Base-by-base conservation (phyloP, 1,140 invertebrate species). In the Dermatophagoides farinae region DNA sequence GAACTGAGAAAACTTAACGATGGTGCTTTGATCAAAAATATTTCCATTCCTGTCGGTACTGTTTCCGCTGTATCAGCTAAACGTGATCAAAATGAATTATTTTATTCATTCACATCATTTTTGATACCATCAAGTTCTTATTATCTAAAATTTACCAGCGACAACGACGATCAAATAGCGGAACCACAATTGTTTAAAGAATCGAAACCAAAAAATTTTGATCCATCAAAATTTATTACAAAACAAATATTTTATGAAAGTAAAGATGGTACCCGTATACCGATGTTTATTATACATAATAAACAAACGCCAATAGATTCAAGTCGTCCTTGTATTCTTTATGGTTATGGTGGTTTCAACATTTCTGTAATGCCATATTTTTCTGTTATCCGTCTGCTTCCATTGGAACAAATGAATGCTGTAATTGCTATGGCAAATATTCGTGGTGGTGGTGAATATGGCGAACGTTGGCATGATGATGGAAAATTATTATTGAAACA, bases 271-370 rank as follows among this genome's bases (percentile, higher is more conserved):
- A 95, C 90, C 0, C 84, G 85, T 74, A 79, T 98, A 65, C 95
- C 95, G 5, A 97, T 98, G 93, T 99, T 96, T 72, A 83, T 98
- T 64, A 80, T 96, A 37, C 81, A 82, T 64, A 83, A 80, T 68
- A 86, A 87, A 74, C 83, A 84, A 73, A 69, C 69, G 25, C n/a
- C 16, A 11, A 66, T 55, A 38, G 46, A 53, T 61, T 60, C 12
- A 47, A 23, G 16, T 60, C 79, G 71, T 86, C 82, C 25, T 8
- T 84, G 81, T 61, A 73, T 96, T 14, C 72, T 98, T 18, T 97
- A 97, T 73, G 93, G 91, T 20, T 99, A 98, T 74, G 95, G 93
- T 46, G 93, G 93, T 0, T 98, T 97, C 70, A 95, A 93, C 75
- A 82, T 95, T 60, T 86, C 84, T 67, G 76, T 96, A 61, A 82